These are phyloP conservation scores for Podarcis cretensis DNA, from an alignment of 2,113 vertebrate genomes.

Conservation along the genomic window DNA sequence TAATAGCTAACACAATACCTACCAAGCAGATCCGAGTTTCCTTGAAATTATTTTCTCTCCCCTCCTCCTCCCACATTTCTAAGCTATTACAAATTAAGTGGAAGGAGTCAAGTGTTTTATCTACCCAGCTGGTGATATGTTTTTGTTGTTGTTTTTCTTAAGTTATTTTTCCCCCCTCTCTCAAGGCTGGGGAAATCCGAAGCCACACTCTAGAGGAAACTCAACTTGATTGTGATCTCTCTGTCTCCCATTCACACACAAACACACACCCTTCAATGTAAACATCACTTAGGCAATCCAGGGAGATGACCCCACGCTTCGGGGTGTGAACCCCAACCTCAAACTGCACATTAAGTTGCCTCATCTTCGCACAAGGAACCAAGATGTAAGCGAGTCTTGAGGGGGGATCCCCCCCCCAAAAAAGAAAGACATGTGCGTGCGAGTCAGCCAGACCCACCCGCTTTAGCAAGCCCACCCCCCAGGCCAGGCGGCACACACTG, in stretches of 20 bases:
- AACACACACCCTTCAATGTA: neutral
- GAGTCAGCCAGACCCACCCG: neutral
- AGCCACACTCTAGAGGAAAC: neutral
- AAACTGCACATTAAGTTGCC: neutral
- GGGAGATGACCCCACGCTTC: neutral
- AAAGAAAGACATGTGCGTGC: neutral
- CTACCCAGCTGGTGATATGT: conserved; percentile 22
- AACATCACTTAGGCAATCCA: neutral
- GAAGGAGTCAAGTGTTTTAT: neutral
- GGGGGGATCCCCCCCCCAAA: neutral
- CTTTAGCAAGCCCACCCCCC: neutral
- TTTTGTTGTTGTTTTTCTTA: neutral
- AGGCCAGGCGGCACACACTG: conserved; percentile 6
- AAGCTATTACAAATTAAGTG: neutral
- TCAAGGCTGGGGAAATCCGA: neutral
- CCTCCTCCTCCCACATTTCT: no score
- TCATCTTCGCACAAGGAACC: neutral
- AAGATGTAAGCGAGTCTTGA: no score
- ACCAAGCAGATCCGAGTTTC: conserved; percentile 21
- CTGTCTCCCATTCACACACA: neutral
- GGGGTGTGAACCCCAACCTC: no score
- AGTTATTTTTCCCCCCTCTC: neutral
- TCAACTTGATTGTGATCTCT: neutral
- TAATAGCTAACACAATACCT: conserved; percentile 28
- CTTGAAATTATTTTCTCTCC: neutral